Evolutionary conservation across 1,140 invertebrate species (phyloP), one percentile per base, ranked within the genome.

Genomic region (Papilio helenus): DNA sequence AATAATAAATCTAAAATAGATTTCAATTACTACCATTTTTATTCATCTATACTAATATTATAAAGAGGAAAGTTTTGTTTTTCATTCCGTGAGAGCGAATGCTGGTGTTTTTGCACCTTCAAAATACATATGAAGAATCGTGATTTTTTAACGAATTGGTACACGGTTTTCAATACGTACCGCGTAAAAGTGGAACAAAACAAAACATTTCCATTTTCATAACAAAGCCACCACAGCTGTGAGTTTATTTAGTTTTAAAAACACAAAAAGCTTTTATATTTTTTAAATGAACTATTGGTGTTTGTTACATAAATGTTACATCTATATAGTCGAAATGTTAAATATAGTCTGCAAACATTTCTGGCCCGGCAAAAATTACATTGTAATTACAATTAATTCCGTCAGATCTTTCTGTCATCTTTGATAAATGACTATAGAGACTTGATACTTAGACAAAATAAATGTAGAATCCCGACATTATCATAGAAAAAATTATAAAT

Each of bases 211-310:
- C 58, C 58, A 61, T 61, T 61, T 61, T 61, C 29, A 26, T 39
- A 61, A 61, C 58, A 26, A 26, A 61, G 23, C 58, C 4, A 61
- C 23, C 23, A 61, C 23, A 26, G 58, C 20, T 61, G 23, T 4
- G 8, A 26, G 10, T 61, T 61, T 61, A 14, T 61, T 61, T 61
- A 4, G 23, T 61, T 65, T 65, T 65, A 14, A 65, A 29, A 65
- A 68, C 26, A 68, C 61, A 68, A 68, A 58, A 68, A 68, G 61
- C 26, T 68, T 68, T 68, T 34, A 68, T 34, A 34, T 68, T 68
- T n/a, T 34, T 29, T 18, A 29, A 61, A 29, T 3, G 26, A 0
- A 26, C 20, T 68, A 18, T 68, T 16, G 14, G 14, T 2, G n/a
- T 20, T 39, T 55, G 20, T 34, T 68, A 14, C 61, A 29, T 65